These are phyloP conservation scores for Drosophila colorata DNA, from an alignment of 2,888 invertebrate genomes.

Conservation along the genomic window DNA sequence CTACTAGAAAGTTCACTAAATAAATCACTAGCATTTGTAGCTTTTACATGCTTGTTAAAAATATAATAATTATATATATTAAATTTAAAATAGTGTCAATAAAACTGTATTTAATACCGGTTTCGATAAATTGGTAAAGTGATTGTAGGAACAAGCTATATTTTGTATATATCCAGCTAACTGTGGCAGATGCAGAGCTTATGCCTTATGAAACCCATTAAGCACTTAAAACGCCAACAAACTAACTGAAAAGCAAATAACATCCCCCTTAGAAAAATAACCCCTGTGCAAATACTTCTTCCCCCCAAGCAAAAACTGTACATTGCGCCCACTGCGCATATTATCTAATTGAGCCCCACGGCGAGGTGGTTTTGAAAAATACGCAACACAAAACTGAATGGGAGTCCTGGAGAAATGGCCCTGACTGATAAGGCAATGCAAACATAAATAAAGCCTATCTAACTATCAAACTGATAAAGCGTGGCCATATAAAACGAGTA, in stretches of 20 bases:
- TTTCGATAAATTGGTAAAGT: too few relatives aligned
- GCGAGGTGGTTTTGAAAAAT: slow-evolving; percentile 19
- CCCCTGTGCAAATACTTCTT: too few relatives aligned
- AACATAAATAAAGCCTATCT: slow-evolving; percentile 47
- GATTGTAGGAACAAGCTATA: too few relatives aligned
- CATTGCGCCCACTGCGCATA: slow-evolving; percentile 10
- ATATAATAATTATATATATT: too few relatives aligned
- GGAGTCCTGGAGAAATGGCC: slow-evolving; percentile 41
- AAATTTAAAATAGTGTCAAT: too few relatives aligned
- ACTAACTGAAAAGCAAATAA: background rate
- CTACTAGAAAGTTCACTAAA: too few relatives aligned
- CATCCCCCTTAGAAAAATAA: too few relatives aligned
- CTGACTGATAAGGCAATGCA: slow-evolving; percentile 42
- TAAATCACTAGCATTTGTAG: too few relatives aligned
- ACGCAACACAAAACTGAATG: slow-evolving; percentile 45
- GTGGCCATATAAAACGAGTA: slow-evolving; percentile 30
- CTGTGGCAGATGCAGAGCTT: too few relatives aligned
- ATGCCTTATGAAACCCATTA: background rate
- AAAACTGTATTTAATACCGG: too few relatives aligned
- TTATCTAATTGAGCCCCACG: slow-evolving; percentile 32
- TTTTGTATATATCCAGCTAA: too few relatives aligned
- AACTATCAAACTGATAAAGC: slow-evolving; percentile 47
- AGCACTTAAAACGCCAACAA: background rate
- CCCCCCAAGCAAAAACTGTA: slow-evolving; percentile 15
- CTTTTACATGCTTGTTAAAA: too few relatives aligned